Evolutionary conservation across 2,888 invertebrate genomes (phyloP).

Genomic region (Anoplius nigerrimus): DNA sequence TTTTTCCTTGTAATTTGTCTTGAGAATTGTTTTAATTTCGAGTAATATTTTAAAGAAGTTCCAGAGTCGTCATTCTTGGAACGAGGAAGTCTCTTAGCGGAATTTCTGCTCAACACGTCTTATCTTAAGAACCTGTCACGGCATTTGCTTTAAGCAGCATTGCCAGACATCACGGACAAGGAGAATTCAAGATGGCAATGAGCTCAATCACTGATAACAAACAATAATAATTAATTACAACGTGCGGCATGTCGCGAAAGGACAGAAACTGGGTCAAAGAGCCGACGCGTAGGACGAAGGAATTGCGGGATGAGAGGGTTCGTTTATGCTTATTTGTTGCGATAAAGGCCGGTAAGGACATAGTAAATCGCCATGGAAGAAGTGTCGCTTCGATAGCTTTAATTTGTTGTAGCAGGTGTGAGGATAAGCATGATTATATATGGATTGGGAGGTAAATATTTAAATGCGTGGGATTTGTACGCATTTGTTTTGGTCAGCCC

Average conservation of each 20-base stretch:
- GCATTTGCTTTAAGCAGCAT: conserved; percentile 47
- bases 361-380: too few relatives aligned
- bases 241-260: conserved; percentile 36
- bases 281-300: conserved; percentile 27
- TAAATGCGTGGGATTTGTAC: too few relatives aligned
- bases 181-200: conserved; percentile 40
- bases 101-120: conserved; percentile 27
- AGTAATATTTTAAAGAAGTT: conserved; percentile 45
- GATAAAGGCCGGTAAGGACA: neutral
- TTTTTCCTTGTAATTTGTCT: too few relatives aligned
- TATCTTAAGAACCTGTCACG: too few relatives aligned
- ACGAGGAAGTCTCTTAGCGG: conserved; percentile 38
- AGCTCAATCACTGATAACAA: conserved; percentile 62
- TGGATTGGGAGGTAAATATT: too few relatives aligned
- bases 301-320: neutral
- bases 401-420: too few relatives aligned
- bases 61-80: conserved; percentile 25
- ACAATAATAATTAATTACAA: conserved; percentile 50
- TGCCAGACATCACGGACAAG: conserved; percentile 48
- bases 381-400: too few relatives aligned
- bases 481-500: too few relatives aligned
- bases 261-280: conserved; percentile 38
- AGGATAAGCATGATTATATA: too few relatives aligned
- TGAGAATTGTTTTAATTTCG: conserved; percentile 8
- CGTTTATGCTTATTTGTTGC: conserved; percentile 12